Conservation (phyloP, 2,888 invertebrate species). For the Mythimna albipuncta region DNA sequence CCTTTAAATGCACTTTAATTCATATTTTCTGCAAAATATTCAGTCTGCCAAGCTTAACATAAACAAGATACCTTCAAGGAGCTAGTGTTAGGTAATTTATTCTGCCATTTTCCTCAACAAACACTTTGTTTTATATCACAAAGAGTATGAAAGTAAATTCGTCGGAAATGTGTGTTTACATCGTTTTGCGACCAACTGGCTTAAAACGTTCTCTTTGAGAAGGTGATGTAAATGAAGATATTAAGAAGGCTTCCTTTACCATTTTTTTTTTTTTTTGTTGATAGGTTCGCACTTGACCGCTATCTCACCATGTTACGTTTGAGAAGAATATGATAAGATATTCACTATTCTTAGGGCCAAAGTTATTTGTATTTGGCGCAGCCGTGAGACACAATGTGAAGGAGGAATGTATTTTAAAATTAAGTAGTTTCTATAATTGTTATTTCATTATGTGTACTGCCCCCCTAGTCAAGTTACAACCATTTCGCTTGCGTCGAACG, state of each 20-base stretch:
- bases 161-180: slow-evolving; percentile 37
- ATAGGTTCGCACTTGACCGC: too few relatives aligned
- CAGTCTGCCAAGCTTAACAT: not conserved
- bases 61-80: not conserved
- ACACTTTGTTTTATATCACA: slow-evolving; percentile 28
- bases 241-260: slow-evolving; percentile 1
- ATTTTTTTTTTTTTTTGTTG: too few relatives aligned
- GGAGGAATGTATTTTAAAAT: too few relatives aligned
- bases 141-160: slow-evolving; percentile 23
- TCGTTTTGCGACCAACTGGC: slow-evolving; percentile 27
- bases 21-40: not conserved
- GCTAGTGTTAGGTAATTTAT: slow-evolving; percentile 21
- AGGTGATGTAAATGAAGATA: slow-evolving; percentile 2
- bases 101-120: slow-evolving; percentile 18
- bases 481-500: too few relatives aligned
- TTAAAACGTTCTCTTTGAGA: slow-evolving; percentile 40
- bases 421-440: too few relatives aligned
- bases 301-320: slow-evolving; percentile 1
- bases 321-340: not conserved
- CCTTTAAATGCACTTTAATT: not conserved
- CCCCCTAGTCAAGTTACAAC: too few relatives aligned
- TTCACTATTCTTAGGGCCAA: not conserved
- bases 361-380: too few relatives aligned
- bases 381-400: too few relatives aligned
- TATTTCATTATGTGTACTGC: too few relatives aligned